Percentiles rank a stretch among this genome's conserved stretches.
phyloP scores from a whole-genome alignment of 2,113 vertebrate species.

The Centropristis striata region DNA sequence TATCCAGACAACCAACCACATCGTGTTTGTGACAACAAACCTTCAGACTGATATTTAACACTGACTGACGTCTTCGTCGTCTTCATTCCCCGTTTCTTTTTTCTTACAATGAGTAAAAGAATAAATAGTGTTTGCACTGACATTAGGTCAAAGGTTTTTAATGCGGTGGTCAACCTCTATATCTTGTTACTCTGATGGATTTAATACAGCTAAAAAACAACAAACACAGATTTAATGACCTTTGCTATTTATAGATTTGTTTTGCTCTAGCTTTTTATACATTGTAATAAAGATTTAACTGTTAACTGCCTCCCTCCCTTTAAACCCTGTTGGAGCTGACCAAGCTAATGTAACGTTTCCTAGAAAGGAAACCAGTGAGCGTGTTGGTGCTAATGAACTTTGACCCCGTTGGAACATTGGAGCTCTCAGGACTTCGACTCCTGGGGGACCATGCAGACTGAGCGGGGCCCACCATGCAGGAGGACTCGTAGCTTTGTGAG shows the following conservation, averaged over 20 bases:
- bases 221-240: slow-evolving; percentile 29
- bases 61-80: slow-evolving; percentile 32
- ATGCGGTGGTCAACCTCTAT: slow-evolving; percentile 45
- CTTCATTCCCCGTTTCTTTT: slow-evolving; percentile 29
- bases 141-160: slow-evolving; percentile 30
- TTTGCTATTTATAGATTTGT: slow-evolving; percentile 64
- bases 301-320: not conserved
- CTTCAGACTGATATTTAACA: slow-evolving; percentile 65
- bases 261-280: slow-evolving; percentile 41
- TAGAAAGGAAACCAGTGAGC: slow-evolving; percentile 19
- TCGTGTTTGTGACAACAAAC: slow-evolving; percentile 50
- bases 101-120: slow-evolving; percentile 58
- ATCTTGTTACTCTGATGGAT: slow-evolving; percentile 20
- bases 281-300: slow-evolving; percentile 15
- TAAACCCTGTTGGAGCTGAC: slow-evolving; percentile 34
- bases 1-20: slow-evolving; percentile 48
- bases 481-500: slow-evolving; percentile 46
- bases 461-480: not conserved
- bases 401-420: slow-evolving; percentile 42
- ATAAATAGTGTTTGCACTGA: slow-evolving; percentile 49
- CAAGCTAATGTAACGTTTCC: slow-evolving; percentile 37
- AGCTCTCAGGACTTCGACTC: slow-evolving; percentile 7
- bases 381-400: slow-evolving; percentile 69
- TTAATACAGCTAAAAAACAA: slow-evolving; percentile 35
- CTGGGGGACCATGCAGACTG: slow-evolving; percentile 10